Conservation (phyloP, 2,113 vertebrate genomes). For the Epinephelus moara region DNA sequence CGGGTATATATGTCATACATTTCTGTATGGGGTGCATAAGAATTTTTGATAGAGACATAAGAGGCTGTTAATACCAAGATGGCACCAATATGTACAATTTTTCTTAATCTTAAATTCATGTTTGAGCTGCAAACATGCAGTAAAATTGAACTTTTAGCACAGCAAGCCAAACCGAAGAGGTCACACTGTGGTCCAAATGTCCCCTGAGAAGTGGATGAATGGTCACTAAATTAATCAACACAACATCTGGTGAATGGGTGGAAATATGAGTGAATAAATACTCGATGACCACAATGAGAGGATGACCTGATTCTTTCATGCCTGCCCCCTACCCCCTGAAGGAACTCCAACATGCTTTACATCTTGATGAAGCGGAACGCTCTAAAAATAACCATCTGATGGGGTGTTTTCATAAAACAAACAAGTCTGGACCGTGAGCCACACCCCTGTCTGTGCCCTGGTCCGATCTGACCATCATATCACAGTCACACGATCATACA, state of each 20-base stretch:
- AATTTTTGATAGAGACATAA: too few species aligned
- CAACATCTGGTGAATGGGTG: constrained; percentile 28
- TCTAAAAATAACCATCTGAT: constrained; percentile 53
- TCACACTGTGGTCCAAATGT: constrained; percentile 1
- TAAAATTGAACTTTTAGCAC: background rate
- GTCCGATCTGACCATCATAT: background rate
- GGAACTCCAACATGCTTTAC: background rate
- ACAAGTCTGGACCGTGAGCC: background rate
- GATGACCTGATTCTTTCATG: constrained; percentile 41
- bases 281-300: constrained; percentile 43
- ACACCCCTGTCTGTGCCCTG: background rate
- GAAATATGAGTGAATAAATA: constrained; percentile 37
- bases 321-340: background rate
- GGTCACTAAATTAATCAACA: constrained; percentile 29
- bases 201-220: background rate
- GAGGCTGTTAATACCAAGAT: background rate
- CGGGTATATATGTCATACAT: too few species aligned
- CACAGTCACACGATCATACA: background rate
- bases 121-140: background rate
- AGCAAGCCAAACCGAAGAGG: background rate
- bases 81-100: background rate
- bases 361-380: background rate
- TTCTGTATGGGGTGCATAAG: too few species aligned
- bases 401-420: constrained; percentile 12
- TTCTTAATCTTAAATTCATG: too few species aligned